These are phyloP conservation scores for Falco naumanni DNA, from an alignment of 2,797 vertebrate species.

Conservation along the genomic window DNA sequence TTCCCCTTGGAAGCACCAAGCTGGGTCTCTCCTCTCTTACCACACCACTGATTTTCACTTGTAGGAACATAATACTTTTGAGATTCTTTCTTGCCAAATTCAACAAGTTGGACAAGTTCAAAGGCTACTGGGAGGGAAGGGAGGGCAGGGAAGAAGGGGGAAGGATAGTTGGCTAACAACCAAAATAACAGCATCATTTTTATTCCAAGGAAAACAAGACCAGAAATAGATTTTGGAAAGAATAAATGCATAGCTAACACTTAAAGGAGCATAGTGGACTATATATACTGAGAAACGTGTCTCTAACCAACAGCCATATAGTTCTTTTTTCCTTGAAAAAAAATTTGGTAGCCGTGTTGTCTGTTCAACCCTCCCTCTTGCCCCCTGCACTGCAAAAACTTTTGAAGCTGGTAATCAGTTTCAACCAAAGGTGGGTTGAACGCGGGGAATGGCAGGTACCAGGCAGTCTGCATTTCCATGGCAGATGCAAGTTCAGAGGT, in stretches of 20 bases:
- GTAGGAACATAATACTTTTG: neutral
- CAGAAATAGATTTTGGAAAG: constrained; percentile 40
- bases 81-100: constrained; percentile 13
- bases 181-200: constrained; percentile 11
- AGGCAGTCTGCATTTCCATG: neutral
- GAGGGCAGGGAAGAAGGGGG: neutral
- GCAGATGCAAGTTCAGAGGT: neutral
- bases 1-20: neutral
- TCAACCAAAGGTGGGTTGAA: neutral
- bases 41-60: neutral
- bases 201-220: constrained; percentile 47
- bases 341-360: neutral
- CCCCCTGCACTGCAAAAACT: neutral
- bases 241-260: neutral
- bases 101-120: constrained; percentile 36
- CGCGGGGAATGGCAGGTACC: neutral
- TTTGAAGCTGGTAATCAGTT: neutral
- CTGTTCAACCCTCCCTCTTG: neutral
- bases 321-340: neutral
- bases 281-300: neutral
- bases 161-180: constrained; percentile 9
- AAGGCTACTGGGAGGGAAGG: constrained; percentile 25
- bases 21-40: neutral
- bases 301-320: neutral
- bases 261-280: neutral